phyloP scores from a whole-genome alignment of 2,113 vertebrate genomes.

The Odocoileus virginianus region DNA sequence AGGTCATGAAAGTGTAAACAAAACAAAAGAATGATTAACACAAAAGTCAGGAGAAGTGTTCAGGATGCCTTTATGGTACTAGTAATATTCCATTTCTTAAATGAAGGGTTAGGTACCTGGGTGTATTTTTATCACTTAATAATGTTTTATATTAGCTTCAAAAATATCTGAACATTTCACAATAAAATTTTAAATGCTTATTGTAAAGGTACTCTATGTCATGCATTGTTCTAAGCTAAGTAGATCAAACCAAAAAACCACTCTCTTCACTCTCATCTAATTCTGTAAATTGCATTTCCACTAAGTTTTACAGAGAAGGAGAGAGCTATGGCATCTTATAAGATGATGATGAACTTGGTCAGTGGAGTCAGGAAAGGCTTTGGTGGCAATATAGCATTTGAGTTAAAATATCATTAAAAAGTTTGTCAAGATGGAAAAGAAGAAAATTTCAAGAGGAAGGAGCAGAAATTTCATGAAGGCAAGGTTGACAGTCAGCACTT shows the following conservation, averaged over 20 bases:
- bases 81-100: slow-evolving; percentile 4
- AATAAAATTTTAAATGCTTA: not conserved
- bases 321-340: not conserved
- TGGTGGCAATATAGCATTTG: not conserved
- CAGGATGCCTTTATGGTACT: not conserved
- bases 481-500: not conserved
- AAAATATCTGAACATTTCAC: not conserved
- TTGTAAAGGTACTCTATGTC: not conserved
- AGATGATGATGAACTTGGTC: not conserved
- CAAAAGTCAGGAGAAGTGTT: not conserved
- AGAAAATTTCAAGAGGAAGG: not conserved
- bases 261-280: not conserved
- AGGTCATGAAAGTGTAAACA: not conserved
- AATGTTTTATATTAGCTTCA: not conserved
- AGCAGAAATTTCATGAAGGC: not conserved
- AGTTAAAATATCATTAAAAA: not conserved
- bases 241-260: not conserved
- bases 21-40: not conserved
- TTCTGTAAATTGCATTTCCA: not conserved
- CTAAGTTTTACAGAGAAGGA: not conserved
- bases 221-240: not conserved
- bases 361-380: not conserved
- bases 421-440: not conserved
- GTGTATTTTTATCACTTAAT: not conserved
- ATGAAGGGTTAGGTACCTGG: not conserved